Evolutionary conservation across 2,888 invertebrate species (phyloP).

Genomic region (Brenthis hecate): DNA sequence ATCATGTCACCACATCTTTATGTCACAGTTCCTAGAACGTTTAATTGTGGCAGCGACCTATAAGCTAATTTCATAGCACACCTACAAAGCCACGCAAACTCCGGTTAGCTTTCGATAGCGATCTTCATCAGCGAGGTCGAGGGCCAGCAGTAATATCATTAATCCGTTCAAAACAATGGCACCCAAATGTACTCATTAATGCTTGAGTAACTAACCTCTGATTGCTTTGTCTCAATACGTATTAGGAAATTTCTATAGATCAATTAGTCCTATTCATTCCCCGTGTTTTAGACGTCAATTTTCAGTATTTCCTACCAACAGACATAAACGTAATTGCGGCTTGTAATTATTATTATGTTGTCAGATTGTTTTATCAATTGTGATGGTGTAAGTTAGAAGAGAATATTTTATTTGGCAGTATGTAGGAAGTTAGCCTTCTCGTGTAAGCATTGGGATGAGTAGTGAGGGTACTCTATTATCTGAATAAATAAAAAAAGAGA

Average conservation of each 20-base stretch:
- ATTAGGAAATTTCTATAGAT: slow-evolving; percentile 33
- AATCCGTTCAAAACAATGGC: slow-evolving; percentile 68
- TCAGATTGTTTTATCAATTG: slow-evolving; percentile 36
- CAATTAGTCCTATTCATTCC: slow-evolving; percentile 37
- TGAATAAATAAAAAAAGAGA: no score
- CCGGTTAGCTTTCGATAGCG: slow-evolving; percentile 51
- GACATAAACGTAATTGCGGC: slow-evolving; percentile 30
- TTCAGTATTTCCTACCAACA: slow-evolving; percentile 32
- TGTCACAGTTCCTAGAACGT: neutral
- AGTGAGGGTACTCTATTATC: no score
- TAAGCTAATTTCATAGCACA: slow-evolving; percentile 8
- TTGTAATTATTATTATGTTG: slow-evolving; percentile 40
- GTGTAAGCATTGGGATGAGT: no score
- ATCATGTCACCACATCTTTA: neutral
- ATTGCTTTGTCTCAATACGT: slow-evolving; percentile 30
- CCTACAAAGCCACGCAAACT: slow-evolving; percentile 42
- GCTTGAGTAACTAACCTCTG: slow-evolving; percentile 38
- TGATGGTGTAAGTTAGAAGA: slow-evolving; percentile 30
- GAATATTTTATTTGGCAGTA: neutral
- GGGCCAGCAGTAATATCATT: slow-evolving; percentile 55
- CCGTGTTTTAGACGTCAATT: slow-evolving; percentile 33
- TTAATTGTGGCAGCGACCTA: neutral
- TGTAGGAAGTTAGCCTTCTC: no score
- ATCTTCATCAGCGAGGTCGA: slow-evolving; percentile 52
- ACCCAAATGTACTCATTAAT: slow-evolving; percentile 66